Evolutionary conservation across 1,140 invertebrate genomes (phyloP), one percentile per base, ranked within the genome.

Genomic region (Pseudomyrmex pallidus): DNA sequence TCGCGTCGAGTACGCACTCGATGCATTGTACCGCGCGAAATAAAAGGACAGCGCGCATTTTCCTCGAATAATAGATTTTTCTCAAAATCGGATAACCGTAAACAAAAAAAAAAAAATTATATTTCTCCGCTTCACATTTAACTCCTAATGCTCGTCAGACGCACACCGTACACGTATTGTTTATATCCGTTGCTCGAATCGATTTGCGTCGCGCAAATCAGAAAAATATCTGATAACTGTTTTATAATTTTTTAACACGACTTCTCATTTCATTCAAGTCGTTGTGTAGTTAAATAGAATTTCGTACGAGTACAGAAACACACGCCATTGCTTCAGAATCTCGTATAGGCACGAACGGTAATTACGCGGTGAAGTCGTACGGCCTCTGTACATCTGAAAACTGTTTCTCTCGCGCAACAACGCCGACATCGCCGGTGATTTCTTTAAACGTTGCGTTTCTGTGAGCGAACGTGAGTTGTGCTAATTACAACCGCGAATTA

Each of bases 401-500:
- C 12, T 57, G 22, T 72, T 80, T 50, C n/a, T 52, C 54, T 72
- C n/a, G 4, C n/a, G 4, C 20, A 56, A 50, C 35, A 8, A 57
- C 35, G 35, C 76, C 54, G 64, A 59, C 76, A 59, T 44, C 67
- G 20, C 22, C 17, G 66, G 46, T 59, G 66, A 80, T 70, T 48
- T 61, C 54, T 72, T 80, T 72, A 80, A 80, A 80, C 22, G 22
- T 2, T 8, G 44, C 54, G 54, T 80, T 70, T 70, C 44, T 61
- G 20, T 35, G n/a, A 61, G 22, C 44, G 44, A 80, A 70, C 54
- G 20, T 80, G 54, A 80, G 66, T 80, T 59, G 76, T 68, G 54
- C 66, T 70, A 80, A 80, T 80, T 80, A 80, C 76, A 80, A 50
- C 66, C 76, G 54, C 66, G 72, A 80, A 80, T 54, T 72, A 72